A percentile compares a stretch with the other conserved stretches of the same genome.
phyloP scores from a whole-genome alignment of 1,140 invertebrate species.

The Choristoneura fumiferana region DNA sequence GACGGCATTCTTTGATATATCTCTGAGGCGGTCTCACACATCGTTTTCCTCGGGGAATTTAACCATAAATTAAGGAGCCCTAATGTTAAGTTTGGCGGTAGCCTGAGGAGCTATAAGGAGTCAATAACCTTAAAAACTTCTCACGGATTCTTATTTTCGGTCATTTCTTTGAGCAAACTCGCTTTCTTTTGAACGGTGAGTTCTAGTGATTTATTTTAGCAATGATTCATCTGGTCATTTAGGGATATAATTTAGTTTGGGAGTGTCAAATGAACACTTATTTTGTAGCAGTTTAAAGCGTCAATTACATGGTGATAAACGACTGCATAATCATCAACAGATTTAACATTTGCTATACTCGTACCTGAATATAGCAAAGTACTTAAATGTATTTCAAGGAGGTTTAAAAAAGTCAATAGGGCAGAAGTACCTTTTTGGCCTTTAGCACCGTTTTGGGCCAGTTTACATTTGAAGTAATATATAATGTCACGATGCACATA shows the following conservation, averaged over 20 bases:
- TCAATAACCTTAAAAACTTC: slow-evolving; percentile 50
- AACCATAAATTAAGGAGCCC: slow-evolving; percentile 57
- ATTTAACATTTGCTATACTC: no score
- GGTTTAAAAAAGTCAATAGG: no score
- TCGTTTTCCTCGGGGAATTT: slow-evolving; percentile 48
- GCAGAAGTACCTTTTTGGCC: no score
- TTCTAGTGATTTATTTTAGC: slow-evolving; percentile 4
- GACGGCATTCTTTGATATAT: slow-evolving; percentile 25
- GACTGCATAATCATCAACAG: no score
- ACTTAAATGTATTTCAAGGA: no score
- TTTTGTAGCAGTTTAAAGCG: no score
- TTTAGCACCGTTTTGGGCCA: no score
- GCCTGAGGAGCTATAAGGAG: slow-evolving; percentile 39
- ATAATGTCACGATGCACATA: no score
- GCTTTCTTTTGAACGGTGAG: slow-evolving; percentile 38
- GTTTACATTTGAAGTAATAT: no score
- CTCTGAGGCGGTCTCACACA: slow-evolving; percentile 61
- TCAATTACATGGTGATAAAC: no score
- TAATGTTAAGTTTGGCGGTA: slow-evolving; percentile 53
- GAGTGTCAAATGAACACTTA: not conserved
- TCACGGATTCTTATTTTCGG: slow-evolving; percentile 21
- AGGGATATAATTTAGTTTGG: not conserved
- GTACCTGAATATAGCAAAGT: no score
- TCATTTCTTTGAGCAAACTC: slow-evolving; percentile 18
- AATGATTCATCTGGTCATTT: slow-evolving; percentile 3